phyloP scores from a whole-genome alignment of 2,113 vertebrate genomes.

The Sialia sialis region DNA sequence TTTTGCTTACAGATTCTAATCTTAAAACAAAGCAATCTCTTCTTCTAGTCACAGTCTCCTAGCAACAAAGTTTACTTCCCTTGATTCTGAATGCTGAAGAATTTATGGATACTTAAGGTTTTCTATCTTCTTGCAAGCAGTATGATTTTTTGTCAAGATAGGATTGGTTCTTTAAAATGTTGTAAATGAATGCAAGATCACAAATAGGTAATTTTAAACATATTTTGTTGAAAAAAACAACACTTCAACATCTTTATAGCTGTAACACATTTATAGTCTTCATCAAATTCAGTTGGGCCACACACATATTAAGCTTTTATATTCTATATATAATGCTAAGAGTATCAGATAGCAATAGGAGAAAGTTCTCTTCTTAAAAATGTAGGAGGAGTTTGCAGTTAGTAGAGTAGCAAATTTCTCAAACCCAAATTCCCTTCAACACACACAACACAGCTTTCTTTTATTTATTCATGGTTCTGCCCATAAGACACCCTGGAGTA shows the following conservation, averaged over 20 bases:
- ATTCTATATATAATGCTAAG: neutral
- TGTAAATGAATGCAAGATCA: neutral
- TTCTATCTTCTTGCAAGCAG: neutral
- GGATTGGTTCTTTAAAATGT: neutral
- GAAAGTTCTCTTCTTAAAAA: neutral
- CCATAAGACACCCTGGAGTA: fast-evolving
- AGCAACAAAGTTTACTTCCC: slow-evolving; percentile 14
- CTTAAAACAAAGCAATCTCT: slow-evolving; percentile 15
- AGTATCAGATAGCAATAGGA: neutral
- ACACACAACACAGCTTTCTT: neutral
- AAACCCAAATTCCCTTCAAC: neutral
- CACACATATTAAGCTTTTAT: neutral
- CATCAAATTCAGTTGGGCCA: neutral
- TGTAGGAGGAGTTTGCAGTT: neutral
- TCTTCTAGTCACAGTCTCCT: neutral
- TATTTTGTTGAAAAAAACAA: neutral
- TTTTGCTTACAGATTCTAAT: slow-evolving; percentile 28
- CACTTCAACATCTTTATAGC: neutral
- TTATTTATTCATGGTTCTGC: neutral
- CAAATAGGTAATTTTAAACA: neutral
- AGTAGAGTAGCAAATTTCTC: neutral
- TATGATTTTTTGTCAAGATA: neutral
- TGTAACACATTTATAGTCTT: neutral
- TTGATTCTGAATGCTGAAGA: neutral
- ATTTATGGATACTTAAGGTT: neutral